Percentiles rank a stretch among this genome's conserved stretches.
These are phyloP conservation scores for Megaceryle maxima DNA, from an alignment of 2,113 vertebrate species.

Conservation along the genomic window DNA sequence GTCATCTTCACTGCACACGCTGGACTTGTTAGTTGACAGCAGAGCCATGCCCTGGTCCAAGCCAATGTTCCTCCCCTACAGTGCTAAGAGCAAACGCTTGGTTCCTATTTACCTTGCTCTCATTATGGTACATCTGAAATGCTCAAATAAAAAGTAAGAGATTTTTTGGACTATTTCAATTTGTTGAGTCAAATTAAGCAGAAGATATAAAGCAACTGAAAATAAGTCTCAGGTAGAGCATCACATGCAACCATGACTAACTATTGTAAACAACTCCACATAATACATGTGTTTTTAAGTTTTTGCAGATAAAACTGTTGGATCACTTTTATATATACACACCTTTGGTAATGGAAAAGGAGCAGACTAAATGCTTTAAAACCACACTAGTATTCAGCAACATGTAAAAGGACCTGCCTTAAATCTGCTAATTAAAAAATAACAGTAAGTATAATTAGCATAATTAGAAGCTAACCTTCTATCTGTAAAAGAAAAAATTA, in stretches of 20 bases:
- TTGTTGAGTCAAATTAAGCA: neutral
- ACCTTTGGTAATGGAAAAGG: neutral
- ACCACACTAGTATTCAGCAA: neutral
- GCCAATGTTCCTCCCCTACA: fast-evolving
- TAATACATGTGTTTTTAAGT: neutral
- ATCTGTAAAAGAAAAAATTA: neutral
- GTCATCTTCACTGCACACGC: neutral
- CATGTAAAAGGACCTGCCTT: neutral
- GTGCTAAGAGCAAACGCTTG: neutral
- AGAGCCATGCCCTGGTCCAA: neutral
- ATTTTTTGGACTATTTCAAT: neutral
- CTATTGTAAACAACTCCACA: neutral
- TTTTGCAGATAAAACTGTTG: neutral
- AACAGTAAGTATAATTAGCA: neutral
- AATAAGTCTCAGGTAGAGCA: neutral
- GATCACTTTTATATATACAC: neutral
- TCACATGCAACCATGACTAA: neutral
- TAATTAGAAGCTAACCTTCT: neutral
- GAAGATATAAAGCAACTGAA: neutral
- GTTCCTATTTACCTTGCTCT: neutral
- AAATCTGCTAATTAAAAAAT: neutral
- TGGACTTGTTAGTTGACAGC: neutral
- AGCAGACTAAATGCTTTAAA: neutral
- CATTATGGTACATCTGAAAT: neutral
- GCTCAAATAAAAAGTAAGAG: neutral